phyloP scores from a whole-genome alignment of 2,888 invertebrate species.

The Heliconius hortense region DNA sequence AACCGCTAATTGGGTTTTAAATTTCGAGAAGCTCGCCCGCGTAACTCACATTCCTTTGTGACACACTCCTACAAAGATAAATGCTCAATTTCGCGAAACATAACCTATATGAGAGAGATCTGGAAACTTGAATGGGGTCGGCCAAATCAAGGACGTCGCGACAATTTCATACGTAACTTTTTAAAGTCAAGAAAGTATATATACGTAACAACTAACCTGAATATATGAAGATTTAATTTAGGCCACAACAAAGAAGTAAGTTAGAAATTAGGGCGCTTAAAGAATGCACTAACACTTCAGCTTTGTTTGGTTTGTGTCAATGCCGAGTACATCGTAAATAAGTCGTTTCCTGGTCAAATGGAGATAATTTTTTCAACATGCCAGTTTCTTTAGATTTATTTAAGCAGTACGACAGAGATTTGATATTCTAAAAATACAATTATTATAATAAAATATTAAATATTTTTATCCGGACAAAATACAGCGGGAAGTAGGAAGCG shows the following conservation, averaged over 20 bases:
- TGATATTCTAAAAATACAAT: constrained; percentile 46
- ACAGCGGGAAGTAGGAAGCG: too few species aligned
- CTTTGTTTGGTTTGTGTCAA: constrained; percentile 49
- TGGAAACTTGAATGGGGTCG: constrained; percentile 47
- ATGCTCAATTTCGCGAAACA: constrained; percentile 38
- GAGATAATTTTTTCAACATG: constrained; percentile 61
- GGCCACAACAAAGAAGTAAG: constrained; percentile 54
- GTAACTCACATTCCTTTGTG: constrained; percentile 41
- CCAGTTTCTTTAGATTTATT: constrained; percentile 42
- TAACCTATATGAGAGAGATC: constrained; percentile 40
- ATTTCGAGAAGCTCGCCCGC: constrained; percentile 44
- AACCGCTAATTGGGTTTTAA: constrained; percentile 75
- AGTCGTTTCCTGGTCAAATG: constrained; percentile 60
- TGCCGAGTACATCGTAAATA: constrained; percentile 56
- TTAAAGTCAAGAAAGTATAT: constrained; percentile 39
- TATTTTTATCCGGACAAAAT: too few species aligned
- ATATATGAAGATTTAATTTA: constrained; percentile 52
- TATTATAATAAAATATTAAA: not conserved
- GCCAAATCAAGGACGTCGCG: constrained; percentile 64
- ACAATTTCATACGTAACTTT: constrained; percentile 37
- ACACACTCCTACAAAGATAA: constrained; percentile 39
- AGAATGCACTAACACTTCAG: constrained; percentile 45
- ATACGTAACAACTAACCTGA: constrained; percentile 47
- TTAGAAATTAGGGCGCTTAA: constrained; percentile 52
- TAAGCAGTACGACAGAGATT: constrained; percentile 10